Percentiles rank a stretch among this genome's conserved stretches.
These are phyloP conservation scores for Gulo gulo DNA, from an alignment of 2,113 vertebrate genomes.

Conservation along the genomic window DNA sequence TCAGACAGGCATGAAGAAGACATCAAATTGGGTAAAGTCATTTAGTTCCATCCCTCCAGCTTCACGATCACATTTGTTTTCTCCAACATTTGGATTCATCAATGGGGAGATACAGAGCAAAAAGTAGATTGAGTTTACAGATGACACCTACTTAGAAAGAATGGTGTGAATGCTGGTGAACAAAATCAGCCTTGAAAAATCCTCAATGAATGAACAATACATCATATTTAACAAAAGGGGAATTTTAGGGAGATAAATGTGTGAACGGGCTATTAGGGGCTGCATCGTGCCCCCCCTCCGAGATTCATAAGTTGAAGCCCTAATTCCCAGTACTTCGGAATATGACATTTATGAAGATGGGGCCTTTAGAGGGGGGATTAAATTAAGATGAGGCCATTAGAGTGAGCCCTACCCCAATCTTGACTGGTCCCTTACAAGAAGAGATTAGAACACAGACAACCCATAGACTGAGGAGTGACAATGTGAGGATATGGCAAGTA, in stretches of 20 bases:
- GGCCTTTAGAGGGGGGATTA: not conserved
- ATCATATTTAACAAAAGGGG: not conserved
- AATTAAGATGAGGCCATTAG: not conserved
- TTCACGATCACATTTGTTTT: not conserved
- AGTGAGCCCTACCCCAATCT: not conserved
- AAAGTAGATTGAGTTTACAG: not conserved
- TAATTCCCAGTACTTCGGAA: not conserved
- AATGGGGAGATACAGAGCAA: not conserved
- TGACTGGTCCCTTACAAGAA: not conserved
- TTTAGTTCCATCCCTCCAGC: not conserved
- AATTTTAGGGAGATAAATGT: not conserved
- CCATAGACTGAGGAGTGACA: not conserved
- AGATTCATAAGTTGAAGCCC: not conserved
- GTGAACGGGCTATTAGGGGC: not conserved
- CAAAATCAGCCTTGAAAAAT: not conserved
- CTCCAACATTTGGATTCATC: not conserved
- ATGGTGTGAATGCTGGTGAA: not conserved
- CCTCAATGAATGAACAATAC: not conserved
- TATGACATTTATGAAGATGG: not conserved
- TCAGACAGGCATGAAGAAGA: not conserved
- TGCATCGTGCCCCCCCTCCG: not conserved
- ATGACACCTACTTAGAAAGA: not conserved
- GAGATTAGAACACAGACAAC: not conserved
- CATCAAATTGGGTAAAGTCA: not conserved
- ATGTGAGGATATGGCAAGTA: not conserved